Conservation (phyloP, 2,797 vertebrate species). For the Otolemur crassicaudatus region DNA sequence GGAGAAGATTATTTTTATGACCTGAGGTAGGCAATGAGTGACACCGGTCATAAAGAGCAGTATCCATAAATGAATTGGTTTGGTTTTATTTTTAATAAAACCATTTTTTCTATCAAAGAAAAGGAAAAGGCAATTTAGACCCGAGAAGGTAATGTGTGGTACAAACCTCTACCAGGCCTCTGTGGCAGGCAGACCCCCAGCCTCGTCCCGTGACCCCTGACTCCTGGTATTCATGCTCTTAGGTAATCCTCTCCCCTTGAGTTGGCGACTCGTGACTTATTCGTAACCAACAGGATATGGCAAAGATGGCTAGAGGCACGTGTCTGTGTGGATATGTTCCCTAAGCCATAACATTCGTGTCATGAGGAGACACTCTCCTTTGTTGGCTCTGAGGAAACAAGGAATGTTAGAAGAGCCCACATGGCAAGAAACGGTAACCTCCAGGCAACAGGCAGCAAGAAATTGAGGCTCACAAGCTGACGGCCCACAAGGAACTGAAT, state of each 20-base stretch:
- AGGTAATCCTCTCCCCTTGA: not conserved
- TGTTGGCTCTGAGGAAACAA: not conserved
- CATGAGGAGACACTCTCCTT: not conserved
- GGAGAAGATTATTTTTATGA: not conserved
- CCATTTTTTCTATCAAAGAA: not conserved
- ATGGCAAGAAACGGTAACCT: not conserved
- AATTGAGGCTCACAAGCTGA: not conserved
- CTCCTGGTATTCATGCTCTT: not conserved
- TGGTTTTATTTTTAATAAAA: not conserved
- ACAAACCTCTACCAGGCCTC: not conserved
- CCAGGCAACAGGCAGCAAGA: not conserved
- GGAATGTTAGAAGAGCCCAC: not conserved
- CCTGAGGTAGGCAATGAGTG: not conserved
- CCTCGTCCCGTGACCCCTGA: not conserved
- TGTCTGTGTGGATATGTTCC: not conserved
- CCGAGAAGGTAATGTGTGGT: not conserved
- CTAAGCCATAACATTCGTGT: not conserved
- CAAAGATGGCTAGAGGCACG: not conserved
- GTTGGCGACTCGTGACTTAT: not conserved
- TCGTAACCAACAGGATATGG: not conserved
- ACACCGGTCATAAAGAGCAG: not conserved
- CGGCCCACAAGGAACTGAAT: not conserved
- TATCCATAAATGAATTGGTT: not conserved
- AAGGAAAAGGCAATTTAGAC: not conserved
- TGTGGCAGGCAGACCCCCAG: not conserved